These are phyloP conservation scores for Cinara cedri DNA, from an alignment of 2,888 invertebrate genomes.

Conservation along the genomic window DNA sequence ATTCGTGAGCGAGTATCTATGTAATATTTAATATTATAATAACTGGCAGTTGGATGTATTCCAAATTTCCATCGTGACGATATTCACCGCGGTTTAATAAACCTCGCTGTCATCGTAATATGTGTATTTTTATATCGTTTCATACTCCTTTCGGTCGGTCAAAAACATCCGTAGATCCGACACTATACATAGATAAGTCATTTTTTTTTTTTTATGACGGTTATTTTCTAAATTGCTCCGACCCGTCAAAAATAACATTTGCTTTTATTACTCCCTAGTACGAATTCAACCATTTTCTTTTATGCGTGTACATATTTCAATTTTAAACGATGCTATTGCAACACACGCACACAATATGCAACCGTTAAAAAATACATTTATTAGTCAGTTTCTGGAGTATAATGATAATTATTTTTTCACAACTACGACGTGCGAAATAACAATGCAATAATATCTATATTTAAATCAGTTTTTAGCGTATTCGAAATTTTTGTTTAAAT, in stretches of 20 bases:
- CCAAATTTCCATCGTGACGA: no score
- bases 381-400: background rate
- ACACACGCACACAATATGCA: background rate
- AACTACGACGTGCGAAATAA: no score
- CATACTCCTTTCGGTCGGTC: no score
- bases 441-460: no score
- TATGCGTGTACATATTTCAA: background rate
- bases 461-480: background rate
- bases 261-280: background rate
- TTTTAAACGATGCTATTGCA: no score
- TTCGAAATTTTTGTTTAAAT: background rate
- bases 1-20: no score
- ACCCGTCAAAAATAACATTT: background rate
- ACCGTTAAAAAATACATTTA: slow-evolving; percentile 8
- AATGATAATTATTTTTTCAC: background rate
- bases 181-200: background rate
- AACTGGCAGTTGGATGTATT: no score
- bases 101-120: no score
- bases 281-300: slow-evolving; percentile 18
- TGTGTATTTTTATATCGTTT: no score
- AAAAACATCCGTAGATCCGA: background rate
- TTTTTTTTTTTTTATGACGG: background rate
- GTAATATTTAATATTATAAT: no score
- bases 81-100: no score
- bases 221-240: background rate